Conservation (phyloP, 2,797 vertebrate genomes). For the Melanotaenia maccullochi region DNA sequence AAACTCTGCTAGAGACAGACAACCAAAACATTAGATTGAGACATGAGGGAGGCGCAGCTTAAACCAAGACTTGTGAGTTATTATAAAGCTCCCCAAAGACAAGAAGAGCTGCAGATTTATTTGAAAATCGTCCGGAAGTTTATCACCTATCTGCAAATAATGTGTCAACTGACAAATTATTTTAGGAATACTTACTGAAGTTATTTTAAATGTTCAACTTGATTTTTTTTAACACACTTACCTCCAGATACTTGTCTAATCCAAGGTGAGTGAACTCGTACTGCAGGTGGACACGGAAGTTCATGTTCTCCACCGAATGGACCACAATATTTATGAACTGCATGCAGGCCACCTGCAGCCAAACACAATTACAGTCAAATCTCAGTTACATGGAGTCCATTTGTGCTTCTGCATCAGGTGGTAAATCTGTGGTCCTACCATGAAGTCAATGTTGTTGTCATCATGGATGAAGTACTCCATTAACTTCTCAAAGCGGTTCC, state of each 20-base stretch:
- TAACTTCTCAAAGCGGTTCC: slow-evolving; percentile 94
- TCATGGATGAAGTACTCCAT: slow-evolving; percentile 96
- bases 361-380: neutral
- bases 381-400: neutral
- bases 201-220: neutral
- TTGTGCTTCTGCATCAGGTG: neutral
- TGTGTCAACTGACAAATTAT: neutral
- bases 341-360: slow-evolving; percentile 93
- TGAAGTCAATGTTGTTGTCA: slow-evolving; percentile 97
- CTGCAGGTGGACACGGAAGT: slow-evolving; percentile 95
- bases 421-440: slow-evolving; percentile 82
- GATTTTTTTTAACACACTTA: slow-evolving; percentile 59
- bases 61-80: neutral
- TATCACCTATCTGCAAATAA: neutral
- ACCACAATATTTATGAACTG: slow-evolving; percentile 99
- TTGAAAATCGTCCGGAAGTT: neutral
- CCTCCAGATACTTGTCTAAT: slow-evolving; percentile 93
- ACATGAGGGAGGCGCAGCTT: neutral
- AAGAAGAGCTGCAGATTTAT: neutral
- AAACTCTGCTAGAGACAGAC: neutral
- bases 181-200: neutral
- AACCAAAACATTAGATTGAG: neutral
- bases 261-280: slow-evolving; percentile 93
- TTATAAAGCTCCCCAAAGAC: neutral
- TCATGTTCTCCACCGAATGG: slow-evolving; percentile 98